Base-by-base conservation (phyloP, 2,888 invertebrate genomes). In the Cosmia trapezina region DNA sequence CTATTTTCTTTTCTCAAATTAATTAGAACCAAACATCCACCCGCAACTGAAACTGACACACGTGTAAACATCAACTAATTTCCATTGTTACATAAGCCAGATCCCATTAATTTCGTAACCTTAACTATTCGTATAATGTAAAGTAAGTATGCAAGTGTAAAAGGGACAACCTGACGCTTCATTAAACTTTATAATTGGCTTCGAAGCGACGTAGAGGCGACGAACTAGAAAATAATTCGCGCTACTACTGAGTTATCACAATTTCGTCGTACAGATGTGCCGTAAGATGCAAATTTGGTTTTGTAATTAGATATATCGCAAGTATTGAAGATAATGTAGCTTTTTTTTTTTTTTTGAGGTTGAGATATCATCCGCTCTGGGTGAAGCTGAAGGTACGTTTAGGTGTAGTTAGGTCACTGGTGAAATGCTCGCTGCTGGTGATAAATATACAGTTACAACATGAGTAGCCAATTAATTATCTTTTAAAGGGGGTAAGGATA, bases 141-240 rank as follows among this genome's bases (percentile, higher is more conserved):
- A 86, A 83, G 84, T 82, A 84, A 83, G 68, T 85, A 54, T 70
- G 76, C 69, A 80, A 85, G 83, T 83, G 76, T 74, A 81, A 85
- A 86, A 81, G 78, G 83, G 84, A 77, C 81, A 77, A 83, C 67
- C 75, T 83, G 87, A 83, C 78, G 86, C 83, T 86, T 89, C 88
- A 91, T 91, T 91, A 88, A 91, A 91, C 90, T 91, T 91, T 89
- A 86, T 91, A 91, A 91, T 91, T 91, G 91, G 89, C 87, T 88
- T 80, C 80, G 81, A 69, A 81, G 85, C 83, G 77, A 80, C 74
- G 77, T 77, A 57, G 73, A 80, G 82, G 78, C 83, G 78, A 81
- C 82, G 77, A 82, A 81, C 86, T 88, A 84, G 89, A 88, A 89
- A 89, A 89, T 89, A 89, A 86, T 89, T 84, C 64, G 74, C 75